Conservation (phyloP, 2,797 vertebrate species). For the Mormyrus proboscirostris region DNA sequence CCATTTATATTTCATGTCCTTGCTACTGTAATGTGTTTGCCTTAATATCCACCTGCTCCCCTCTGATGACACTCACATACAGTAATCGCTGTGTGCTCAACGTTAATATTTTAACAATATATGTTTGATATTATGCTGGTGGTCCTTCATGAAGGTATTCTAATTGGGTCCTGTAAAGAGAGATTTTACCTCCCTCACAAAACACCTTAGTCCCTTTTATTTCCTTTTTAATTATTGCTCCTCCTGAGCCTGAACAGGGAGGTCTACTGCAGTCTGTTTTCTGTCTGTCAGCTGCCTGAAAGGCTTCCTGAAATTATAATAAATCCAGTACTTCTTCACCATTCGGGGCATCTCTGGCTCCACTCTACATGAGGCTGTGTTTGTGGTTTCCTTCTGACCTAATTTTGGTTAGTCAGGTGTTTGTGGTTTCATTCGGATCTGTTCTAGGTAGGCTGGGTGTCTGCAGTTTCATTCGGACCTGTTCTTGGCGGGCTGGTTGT, state of each 20-base stretch:
- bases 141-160: neutral
- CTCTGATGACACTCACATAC: neutral
- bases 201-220: neutral
- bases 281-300: neutral
- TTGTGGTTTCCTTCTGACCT: neutral
- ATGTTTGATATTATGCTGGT: neutral
- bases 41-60: neutral
- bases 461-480: neutral
- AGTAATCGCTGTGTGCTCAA: neutral
- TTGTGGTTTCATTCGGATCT: neutral
- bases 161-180: neutral
- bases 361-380: neutral
- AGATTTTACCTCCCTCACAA: neutral
- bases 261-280: neutral
- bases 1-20: neutral
- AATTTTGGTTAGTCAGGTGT: neutral
- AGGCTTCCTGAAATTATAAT: neutral
- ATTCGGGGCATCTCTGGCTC: neutral
- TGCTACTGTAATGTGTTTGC: neutral
- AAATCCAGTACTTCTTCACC: neutral
- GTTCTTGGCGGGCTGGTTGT: neutral
- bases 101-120: neutral
- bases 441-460: neutral
- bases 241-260: neutral
- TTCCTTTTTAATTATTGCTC: neutral